A percentile compares a stretch with the other conserved stretches of the same genome.
phyloP scores from a whole-genome alignment of 1,140 invertebrate genomes.

The Camponotus pennsylvanicus region DNA sequence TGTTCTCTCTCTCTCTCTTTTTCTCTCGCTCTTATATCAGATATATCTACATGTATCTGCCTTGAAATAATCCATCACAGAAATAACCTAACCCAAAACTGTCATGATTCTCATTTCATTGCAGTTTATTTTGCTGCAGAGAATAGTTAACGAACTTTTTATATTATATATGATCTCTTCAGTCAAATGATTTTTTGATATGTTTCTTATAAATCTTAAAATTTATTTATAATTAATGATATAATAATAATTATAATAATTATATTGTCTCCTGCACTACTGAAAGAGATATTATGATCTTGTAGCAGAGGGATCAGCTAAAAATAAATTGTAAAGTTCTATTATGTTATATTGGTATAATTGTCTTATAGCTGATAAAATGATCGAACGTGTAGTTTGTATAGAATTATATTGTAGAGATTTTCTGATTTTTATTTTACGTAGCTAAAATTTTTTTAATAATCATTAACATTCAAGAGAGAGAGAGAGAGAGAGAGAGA shows the following conservation, averaged over 20 bases:
- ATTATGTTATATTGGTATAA: too few relatives aligned
- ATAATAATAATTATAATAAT: too few relatives aligned
- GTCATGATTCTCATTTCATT: slow-evolving; percentile 40
- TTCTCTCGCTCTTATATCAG: not conserved
- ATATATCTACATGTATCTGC: slow-evolving; percentile 1
- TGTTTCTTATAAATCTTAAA: not conserved
- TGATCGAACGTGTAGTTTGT: too few relatives aligned
- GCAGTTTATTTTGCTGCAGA: not conserved
- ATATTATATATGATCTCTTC: not conserved
- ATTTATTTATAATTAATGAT: too few relatives aligned
- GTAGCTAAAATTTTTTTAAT: not conserved
- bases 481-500: too few relatives aligned
- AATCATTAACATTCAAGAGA: not conserved
- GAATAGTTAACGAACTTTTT: not conserved
- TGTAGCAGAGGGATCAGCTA: too few relatives aligned
- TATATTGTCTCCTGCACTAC: too few relatives aligned
- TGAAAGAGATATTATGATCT: too few relatives aligned
- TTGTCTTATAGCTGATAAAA: too few relatives aligned
- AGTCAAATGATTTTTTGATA: not conserved
- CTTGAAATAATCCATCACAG: slow-evolving; percentile 52
- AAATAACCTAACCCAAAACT: slow-evolving; percentile 45
- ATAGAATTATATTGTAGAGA: not conserved
- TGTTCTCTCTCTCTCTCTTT: not conserved
- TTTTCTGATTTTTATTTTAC: not conserved
- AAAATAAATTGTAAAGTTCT: too few relatives aligned